A percentile compares a stretch with the other conserved stretches of the same genome.
These are phyloP conservation scores for Cerceris rybyensis DNA, from an alignment of 2,888 invertebrate genomes.

Conservation along the genomic window DNA sequence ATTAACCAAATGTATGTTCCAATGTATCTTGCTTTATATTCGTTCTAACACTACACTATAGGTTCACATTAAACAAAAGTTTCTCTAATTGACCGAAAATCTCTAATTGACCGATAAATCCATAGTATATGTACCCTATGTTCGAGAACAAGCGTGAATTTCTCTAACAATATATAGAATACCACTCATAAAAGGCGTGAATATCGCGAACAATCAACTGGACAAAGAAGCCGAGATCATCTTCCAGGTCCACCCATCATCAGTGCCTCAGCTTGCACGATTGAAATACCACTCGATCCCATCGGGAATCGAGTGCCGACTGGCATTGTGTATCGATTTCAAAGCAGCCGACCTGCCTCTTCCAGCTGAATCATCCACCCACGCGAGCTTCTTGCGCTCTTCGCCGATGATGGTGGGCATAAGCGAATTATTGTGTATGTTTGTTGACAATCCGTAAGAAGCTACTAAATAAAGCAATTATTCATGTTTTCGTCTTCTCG, in stretches of 20 bases:
- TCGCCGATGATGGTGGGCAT: conserved; percentile 9
- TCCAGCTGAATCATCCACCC: conserved; percentile 33
- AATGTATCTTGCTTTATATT: no score
- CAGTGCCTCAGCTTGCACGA: conserved; percentile 22
- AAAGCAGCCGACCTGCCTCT: conserved; percentile 37
- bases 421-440: conserved; percentile 27
- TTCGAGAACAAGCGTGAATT: conserved; percentile 36
- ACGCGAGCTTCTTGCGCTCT: conserved; percentile 24
- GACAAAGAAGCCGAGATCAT: conserved; percentile 7
- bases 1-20: no score
- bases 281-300: conserved; percentile 34
- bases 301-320: conserved; percentile 26
- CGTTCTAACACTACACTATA: no score
- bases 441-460: conserved; percentile 20
- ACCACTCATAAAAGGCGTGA: background rate
- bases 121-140: background rate
- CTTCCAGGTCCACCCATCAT: conserved; percentile 2
- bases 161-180: conserved; percentile 39
- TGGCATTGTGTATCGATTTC: conserved; percentile 46
- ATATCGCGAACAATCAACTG: conserved; percentile 3
- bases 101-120: no score
- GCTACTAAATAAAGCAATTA: conserved; percentile 22
- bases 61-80: no score
- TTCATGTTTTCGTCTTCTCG: conserved; percentile 10
- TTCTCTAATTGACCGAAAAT: no score